Evolutionary conservation across 1,140 invertebrate genomes (phyloP).

Genomic region (Brachionus rubens): DNA sequence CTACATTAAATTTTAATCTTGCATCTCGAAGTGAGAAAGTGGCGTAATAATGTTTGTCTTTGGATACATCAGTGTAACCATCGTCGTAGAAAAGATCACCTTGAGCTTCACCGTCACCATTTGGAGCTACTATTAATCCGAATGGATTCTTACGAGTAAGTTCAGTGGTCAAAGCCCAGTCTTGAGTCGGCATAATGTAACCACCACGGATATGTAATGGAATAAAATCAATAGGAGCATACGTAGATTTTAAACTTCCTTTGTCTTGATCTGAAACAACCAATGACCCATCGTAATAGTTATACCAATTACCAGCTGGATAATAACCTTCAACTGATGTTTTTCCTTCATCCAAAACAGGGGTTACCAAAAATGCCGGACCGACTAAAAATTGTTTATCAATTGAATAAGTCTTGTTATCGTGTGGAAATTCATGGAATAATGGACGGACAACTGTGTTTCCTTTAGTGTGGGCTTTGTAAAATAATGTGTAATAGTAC

Average conservation of each 20-base stretch:
- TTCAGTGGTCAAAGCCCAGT: conserved; percentile 55
- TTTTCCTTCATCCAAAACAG: conserved; percentile 62
- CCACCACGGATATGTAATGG: conserved; percentile 59
- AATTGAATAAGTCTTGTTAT: conserved; percentile 68
- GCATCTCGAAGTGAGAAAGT: conserved; percentile 1
- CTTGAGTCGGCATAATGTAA: conserved; percentile 58
- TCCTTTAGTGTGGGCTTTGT: conserved; percentile 68
- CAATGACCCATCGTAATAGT: conserved; percentile 55
- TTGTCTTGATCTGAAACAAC: neutral
- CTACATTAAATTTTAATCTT: conserved; percentile 15
- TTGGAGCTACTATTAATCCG: conserved; percentile 41
- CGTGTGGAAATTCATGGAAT: conserved; percentile 65
- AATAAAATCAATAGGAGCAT: conserved; percentile 52
- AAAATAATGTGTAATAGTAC: conserved; percentile 78
- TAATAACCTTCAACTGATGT: conserved; percentile 52
- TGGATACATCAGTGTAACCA: conserved; percentile 7
- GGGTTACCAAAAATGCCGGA: conserved; percentile 70
- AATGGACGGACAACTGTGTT: conserved; percentile 73
- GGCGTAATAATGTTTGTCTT: conserved; percentile 24
- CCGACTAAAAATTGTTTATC: conserved; percentile 80
- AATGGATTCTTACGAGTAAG: conserved; percentile 47
- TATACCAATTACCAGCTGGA: conserved; percentile 59
- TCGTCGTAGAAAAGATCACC: conserved; percentile 49
- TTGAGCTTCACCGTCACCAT: conserved; percentile 20
- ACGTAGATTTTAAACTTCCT: conserved; percentile 47